Evolutionary conservation across 2,888 invertebrate genomes (phyloP), one percentile per base, ranked within the genome.

Genomic region (Gnatocerus cornutus): DNA sequence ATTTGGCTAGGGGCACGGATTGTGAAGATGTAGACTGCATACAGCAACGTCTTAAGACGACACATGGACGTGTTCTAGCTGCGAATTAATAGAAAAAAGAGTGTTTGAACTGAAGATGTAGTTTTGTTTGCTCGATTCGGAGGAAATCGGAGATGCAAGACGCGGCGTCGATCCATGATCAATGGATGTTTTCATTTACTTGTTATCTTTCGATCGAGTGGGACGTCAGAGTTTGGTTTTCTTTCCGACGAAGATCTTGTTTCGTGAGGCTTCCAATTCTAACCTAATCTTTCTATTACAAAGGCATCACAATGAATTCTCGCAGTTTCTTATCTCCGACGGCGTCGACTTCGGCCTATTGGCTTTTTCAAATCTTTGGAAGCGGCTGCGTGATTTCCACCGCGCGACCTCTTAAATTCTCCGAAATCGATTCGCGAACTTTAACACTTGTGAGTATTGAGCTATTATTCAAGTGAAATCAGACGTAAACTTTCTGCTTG

Each of bases 391-490:
- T 74, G 75, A 75, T 73, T 70, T 70, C 72, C 68, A 69, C 71
- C 67, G 72, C 73, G 72, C 75, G 72, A 76, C 75, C 66, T 76
- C 74, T 75, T 74, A 73, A 76, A 76, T 74, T 71, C 71, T 68
- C 66, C 52, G 71, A 73, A 74, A 77, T 77, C 75, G 77, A 77
- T 73, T 77, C 75, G 76, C 77, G 73, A 79, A 77, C 76, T 79
- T 78, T 78, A 77, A 77, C 81, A 80, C 81, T 81, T 77, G 74
- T 75, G 77, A 79, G 79, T 81, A 80, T 81, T 79, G 79, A 80
- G 79, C 81, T 79, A 82, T 82, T 82, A 80, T 82, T 82, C 82
- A 81, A 79, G 80, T 80, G 81, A 82, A 83, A 81, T 82, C 83
- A 81, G 76, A 82, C 83, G 83, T 82, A 78, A 81, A 83, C 75